Evolutionary conservation across 1,140 invertebrate species (phyloP).

Genomic region (Hylyphantes graminicola): DNA sequence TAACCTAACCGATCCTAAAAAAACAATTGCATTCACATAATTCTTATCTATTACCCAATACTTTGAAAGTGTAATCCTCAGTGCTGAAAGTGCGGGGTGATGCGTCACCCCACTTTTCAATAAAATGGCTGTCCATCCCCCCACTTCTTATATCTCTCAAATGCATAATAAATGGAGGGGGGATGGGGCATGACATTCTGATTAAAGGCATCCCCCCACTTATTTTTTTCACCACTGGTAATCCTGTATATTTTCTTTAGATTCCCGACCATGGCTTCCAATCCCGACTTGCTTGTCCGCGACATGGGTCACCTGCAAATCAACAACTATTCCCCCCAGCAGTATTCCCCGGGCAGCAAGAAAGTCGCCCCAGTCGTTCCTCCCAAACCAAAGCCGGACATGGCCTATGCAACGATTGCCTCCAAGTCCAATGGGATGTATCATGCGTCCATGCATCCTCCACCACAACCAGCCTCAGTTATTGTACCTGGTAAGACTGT

Average conservation of each 20-base stretch:
- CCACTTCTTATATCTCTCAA: too few relatives aligned
- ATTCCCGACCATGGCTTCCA: conserved; percentile 30
- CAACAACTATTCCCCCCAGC: conserved; percentile 54
- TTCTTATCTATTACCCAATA: too few relatives aligned
- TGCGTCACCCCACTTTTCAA: too few relatives aligned
- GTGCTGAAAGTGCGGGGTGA: too few relatives aligned
- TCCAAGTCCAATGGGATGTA: conserved; percentile 56
- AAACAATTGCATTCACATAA: too few relatives aligned
- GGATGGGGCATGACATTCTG: too few relatives aligned
- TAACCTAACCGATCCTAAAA: too few relatives aligned
- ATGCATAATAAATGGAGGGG: too few relatives aligned
- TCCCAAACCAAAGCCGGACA: conserved; percentile 76
- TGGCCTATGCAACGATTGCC: conserved; percentile 41
- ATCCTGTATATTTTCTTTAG: neutral
- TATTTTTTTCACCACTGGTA: too few relatives aligned
- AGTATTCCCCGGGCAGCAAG: conserved; percentile 52
- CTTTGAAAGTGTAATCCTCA: too few relatives aligned
- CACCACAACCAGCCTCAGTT: conserved; percentile 17
- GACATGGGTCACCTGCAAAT: conserved; percentile 53
- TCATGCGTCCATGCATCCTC: conserved; percentile 25
- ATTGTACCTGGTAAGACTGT: neutral
- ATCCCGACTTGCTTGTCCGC: conserved; percentile 49
- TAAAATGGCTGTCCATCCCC: too few relatives aligned
- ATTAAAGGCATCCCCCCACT: too few relatives aligned
- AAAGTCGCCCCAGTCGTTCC: conserved; percentile 81